Base-by-base conservation (phyloP, 2,113 vertebrate genomes). In the Anolis carolinensis region DNA sequence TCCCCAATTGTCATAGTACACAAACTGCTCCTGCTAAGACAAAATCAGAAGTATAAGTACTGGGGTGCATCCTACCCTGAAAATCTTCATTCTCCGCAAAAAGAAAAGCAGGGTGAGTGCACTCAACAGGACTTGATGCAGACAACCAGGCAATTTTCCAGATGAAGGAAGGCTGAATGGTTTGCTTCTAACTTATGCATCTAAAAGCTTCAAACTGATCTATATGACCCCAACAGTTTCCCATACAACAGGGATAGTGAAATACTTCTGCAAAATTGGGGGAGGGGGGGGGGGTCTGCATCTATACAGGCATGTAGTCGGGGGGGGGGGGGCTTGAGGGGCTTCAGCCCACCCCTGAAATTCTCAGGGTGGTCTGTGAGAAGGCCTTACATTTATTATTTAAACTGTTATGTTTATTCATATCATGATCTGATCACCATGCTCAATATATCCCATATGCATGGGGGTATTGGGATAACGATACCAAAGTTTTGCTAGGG, bases 1-100 rank as follows among this genome's bases (percentile, higher is more conserved):
- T 76, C 98, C 98, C 98, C 98, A 98, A 86, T 98, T 98, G 93
- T 98, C 98, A n/a, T 97, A 92, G 90, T 97, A 97, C 71, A 96
- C 95, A 96, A 98, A 98, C 90, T 98, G 97, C 89, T 98, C 96
- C 71, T 97, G 97, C 98, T 98, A 94, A 62, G 93, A 95, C 79
- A 93, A 6, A 92, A 32, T 85, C 36, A 86, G 20, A 86, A 32
- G 62, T 3, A 32, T 52, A 81, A 50, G 44, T 73, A 71, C 55
- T 63, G 36, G 39, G n/a, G 32, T 16, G 59, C 72, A 14, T 59
- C 13, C 50, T 36, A 1, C 32, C 25, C 16, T 62, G 14, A 62
- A 16, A 39, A 44, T 30, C 65, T 62, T 34, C 30, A 39, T 79
- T 30, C 14, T 62, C 75, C 3, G 25, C 32, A 20, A 86, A 34